Evolutionary conservation across 1,140 invertebrate species (phyloP).

Genomic region (Schlechtendalia chinensis): DNA sequence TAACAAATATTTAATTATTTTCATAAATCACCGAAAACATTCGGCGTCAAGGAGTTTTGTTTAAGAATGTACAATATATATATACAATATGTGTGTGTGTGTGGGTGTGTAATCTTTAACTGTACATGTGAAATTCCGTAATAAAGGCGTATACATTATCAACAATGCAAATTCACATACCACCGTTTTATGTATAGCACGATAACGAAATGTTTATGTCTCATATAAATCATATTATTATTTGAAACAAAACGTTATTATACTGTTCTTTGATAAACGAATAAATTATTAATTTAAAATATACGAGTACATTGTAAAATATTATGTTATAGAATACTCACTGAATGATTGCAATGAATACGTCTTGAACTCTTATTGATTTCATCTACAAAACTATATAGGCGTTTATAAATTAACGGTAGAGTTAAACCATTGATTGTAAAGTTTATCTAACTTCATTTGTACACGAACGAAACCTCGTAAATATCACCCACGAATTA

Average conservation of each 20-base stretch:
- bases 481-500: not conserved
- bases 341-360: not conserved
- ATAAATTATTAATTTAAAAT: not conserved
- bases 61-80: not conserved
- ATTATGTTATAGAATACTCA: not conserved
- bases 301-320: not conserved
- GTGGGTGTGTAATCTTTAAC: not conserved
- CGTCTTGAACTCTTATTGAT: not conserved
- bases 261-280: not conserved
- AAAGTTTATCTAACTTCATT: not conserved
- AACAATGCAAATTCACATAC: slow-evolving; percentile 12
- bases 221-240: not conserved
- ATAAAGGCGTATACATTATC: not conserved
- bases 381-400: not conserved
- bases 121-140: not conserved
- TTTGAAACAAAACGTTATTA: not conserved
- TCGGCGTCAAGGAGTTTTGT: not conserved
- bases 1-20: slow-evolving; percentile 17
- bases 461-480: not conserved
- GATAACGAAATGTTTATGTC: slow-evolving; percentile 6
- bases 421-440: not conserved
- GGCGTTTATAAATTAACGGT: not conserved
- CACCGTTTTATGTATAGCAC: not conserved
- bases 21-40: slow-evolving; percentile 1
- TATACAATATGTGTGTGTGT: too few relatives aligned